Evolutionary conservation across 2,888 invertebrate species (phyloP), one percentile per base, ranked within the genome.

Genomic region (Sphecodes monilicornis): DNA sequence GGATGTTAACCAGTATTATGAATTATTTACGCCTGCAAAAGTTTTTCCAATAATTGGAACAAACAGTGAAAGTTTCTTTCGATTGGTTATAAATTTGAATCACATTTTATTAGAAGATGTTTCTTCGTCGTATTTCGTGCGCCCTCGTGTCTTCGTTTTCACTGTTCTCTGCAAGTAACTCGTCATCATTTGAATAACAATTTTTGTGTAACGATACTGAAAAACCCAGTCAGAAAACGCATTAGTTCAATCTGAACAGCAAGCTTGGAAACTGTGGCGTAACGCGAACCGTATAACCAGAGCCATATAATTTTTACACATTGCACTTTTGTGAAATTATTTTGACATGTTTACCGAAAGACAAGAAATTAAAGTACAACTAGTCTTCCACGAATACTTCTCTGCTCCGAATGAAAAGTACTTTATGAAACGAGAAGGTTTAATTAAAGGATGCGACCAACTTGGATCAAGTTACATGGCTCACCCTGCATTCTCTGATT

Each of bases 401-500:
- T 29, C 39, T 11, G 36, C 68, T 13, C 1, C 36, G 22, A 39
- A 39, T n/a, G 39, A 39, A 39, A 68, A n/a, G 5, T n/a, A 39
- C n/a, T 66, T 32, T 32, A 22, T 18, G 22, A 22, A 66, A 39
- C 68, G 32, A 13, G 36, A 11, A 39, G 36, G 39, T 39, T n/a
- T 11, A 68, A 39, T 68, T n/a, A 39, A n/a, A 68, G 36, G 68
- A 39, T 11, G 13, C 36, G n/a, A 39, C 39, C 39, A 39, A 66
- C 11, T 68, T n/a, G 39, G 36, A 68, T 66, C 64, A 3, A 66
- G 64, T 66, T 66, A 68, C 68, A n/a, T 39, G 39, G 39, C 36
- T 68, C n/a, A 68, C 68, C 39, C 39, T n/a, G 36, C 11, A n/a
- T 39, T n/a, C 39, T 36, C 68, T 36, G 68, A 68, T n/a, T 68